phyloP scores from a whole-genome alignment of 1,140 invertebrate species.

The Papilio xuthus region DNA sequence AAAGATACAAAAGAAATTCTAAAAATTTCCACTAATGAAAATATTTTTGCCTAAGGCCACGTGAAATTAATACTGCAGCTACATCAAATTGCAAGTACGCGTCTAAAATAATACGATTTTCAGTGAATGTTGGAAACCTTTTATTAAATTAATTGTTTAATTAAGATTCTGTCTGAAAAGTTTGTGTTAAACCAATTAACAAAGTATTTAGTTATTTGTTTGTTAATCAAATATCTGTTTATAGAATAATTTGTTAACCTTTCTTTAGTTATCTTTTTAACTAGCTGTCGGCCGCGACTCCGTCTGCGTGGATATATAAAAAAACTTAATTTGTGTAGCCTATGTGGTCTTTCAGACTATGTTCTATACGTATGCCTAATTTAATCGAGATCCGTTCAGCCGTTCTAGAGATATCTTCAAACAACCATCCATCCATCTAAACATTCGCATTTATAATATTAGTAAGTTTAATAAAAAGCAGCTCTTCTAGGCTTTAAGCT shows the following conservation, averaged over 20 bases:
- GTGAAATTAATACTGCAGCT: not conserved
- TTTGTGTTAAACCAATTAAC: conserved; percentile 32
- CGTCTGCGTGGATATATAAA: too few species aligned
- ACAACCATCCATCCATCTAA: too few species aligned
- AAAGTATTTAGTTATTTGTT: conserved; percentile 32
- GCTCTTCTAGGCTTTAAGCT: too few species aligned
- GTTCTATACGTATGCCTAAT: too few species aligned
- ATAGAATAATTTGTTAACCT: conserved; percentile 26
- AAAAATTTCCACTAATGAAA: not conserved
- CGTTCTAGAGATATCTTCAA: too few species aligned
- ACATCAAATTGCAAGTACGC: not conserved
- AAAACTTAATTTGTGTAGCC: too few species aligned
- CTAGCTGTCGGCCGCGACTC: too few species aligned
- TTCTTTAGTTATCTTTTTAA: conserved; percentile 1
- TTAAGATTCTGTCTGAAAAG: conserved; percentile 32
- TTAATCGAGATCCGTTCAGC: too few species aligned
- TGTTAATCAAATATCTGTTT: conserved; percentile 31
- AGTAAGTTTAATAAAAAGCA: too few species aligned
- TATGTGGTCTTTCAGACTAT: too few species aligned
- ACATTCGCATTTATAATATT: too few species aligned
- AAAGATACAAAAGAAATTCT: conserved; percentile 9
- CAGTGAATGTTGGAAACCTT: not conserved
- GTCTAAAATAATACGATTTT: not conserved
- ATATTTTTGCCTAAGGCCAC: not conserved
- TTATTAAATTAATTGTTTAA: conserved; percentile 29